phyloP scores from a whole-genome alignment of 1,140 invertebrate species.

The Trichogramma pretiosum region DNA sequence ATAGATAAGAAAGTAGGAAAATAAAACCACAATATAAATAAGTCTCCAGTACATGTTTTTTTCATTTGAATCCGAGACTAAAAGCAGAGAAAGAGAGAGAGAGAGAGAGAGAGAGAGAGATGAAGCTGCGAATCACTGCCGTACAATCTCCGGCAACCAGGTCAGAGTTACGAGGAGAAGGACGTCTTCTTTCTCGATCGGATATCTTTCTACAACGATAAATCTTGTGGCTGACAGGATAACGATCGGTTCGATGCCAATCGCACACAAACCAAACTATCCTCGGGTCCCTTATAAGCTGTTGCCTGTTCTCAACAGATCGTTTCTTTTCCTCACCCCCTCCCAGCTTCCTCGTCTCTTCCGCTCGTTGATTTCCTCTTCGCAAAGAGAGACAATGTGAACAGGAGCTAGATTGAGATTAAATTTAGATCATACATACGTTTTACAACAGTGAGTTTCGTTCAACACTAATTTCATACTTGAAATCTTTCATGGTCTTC shows the following conservation, averaged over 20 bases:
- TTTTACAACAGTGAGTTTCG: too few relatives aligned
- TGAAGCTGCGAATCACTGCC: background rate
- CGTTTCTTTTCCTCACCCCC: background rate
- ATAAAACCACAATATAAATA: too few relatives aligned
- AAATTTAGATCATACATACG: too few relatives aligned
- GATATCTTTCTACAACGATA: conserved; percentile 15
- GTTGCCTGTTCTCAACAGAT: background rate
- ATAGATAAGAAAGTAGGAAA: too few relatives aligned
- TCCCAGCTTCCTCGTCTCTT: too few relatives aligned
- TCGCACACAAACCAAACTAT: conserved; percentile 2
- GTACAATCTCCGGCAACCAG: background rate
- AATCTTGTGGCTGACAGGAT: conserved; percentile 15
- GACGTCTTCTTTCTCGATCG: conserved; percentile 9
- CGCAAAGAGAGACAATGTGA: background rate
- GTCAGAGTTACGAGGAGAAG: conserved; percentile 13
- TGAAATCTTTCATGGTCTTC: too few relatives aligned
- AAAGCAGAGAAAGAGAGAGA: background rate
- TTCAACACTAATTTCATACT: too few relatives aligned
- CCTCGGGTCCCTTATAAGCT: background rate
- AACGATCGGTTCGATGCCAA: conserved; percentile 13
- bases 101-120: background rate
- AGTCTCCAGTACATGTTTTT: too few relatives aligned
- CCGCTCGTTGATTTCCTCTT: background rate
- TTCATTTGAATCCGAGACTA: too few relatives aligned
- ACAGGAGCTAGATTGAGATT: background rate